A percentile compares a stretch with the other conserved stretches of the same genome.
Conservation (phyloP, 2,888 invertebrate genomes). For the Cerceris rybyensis region DNA sequence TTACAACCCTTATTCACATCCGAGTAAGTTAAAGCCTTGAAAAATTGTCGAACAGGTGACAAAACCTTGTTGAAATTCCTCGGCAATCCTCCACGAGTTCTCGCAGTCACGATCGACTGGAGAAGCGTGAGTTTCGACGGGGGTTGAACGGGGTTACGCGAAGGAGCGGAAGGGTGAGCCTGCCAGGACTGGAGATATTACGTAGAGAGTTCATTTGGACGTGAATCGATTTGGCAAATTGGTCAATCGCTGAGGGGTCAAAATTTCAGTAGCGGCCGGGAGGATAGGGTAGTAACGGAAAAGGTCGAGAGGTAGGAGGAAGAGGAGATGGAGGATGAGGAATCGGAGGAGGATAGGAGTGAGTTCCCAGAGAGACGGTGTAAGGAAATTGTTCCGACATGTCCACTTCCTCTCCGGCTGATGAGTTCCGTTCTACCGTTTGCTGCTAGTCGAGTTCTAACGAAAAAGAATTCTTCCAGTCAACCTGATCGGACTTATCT, state of each 20-base stretch:
- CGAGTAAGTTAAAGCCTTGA: too few species aligned
- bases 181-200: slow-evolving; percentile 57
- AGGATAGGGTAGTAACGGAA: slow-evolving; percentile 60
- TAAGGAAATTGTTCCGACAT: slow-evolving; percentile 82
- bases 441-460: slow-evolving; percentile 49
- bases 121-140: too few species aligned
- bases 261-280: slow-evolving; percentile 65
- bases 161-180: slow-evolving; percentile 40
- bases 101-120: too few species aligned
- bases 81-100: too few species aligned
- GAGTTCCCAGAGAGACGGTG: slow-evolving; percentile 59
- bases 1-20: too few species aligned
- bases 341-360: slow-evolving; percentile 16
- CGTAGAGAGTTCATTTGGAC: slow-evolving; percentile 71
- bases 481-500: slow-evolving; percentile 50
- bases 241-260: slow-evolving; percentile 79
- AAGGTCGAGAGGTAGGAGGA: slow-evolving; percentile 40
- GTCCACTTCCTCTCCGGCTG: slow-evolving; percentile 80
- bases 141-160: not conserved
- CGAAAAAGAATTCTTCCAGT: slow-evolving; percentile 42
- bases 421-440: slow-evolving; percentile 79
- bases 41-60: too few species aligned
- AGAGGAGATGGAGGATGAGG: slow-evolving; percentile 1
- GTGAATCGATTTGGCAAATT: slow-evolving; percentile 79
- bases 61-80: too few species aligned